Conservation (phyloP, 2,888 invertebrate species). For the Ptilodon capucinus region DNA sequence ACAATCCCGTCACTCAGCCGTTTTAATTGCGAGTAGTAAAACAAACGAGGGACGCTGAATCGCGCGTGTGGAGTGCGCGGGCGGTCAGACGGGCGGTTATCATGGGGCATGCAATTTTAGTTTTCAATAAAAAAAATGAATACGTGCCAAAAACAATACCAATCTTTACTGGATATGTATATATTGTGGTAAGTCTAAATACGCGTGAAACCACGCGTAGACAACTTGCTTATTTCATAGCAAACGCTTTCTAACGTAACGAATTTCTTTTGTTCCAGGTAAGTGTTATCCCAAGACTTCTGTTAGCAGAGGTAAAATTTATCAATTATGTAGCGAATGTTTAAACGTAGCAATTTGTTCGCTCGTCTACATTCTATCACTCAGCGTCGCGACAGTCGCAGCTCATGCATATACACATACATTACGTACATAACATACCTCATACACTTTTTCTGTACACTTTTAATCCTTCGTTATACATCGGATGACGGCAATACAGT, state of each 20-base stretch:
- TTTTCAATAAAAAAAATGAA: too few species aligned
- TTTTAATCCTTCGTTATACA: slow-evolving; percentile 24
- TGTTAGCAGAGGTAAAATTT: too few species aligned
- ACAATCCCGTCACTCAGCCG: slow-evolving; percentile 79
- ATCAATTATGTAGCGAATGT: too few species aligned
- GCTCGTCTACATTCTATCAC: slow-evolving; percentile 29
- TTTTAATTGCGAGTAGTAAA: slow-evolving; percentile 78
- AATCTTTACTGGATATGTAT: too few species aligned
- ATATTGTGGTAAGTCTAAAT: too few species aligned
- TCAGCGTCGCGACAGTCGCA: slow-evolving; percentile 24
- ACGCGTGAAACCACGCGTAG: too few species aligned
- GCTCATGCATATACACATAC: slow-evolving; percentile 16
- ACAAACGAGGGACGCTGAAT: slow-evolving; percentile 67
- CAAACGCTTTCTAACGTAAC: too few species aligned
- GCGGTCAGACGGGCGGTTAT: not conserved
- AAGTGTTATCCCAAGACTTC: too few species aligned
- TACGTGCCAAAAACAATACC: too few species aligned
- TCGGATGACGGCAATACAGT: slow-evolving; percentile 5
- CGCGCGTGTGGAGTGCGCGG: slow-evolving; percentile 43
- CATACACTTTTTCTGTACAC: slow-evolving; percentile 18
- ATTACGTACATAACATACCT: slow-evolving; percentile 13
- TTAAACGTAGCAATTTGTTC: slow-evolving; percentile 5
- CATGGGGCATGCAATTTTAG: not conserved
- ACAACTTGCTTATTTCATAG: too few species aligned
- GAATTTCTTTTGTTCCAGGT: slow-evolving; percentile 31